Percentiles rank a stretch among this genome's conserved stretches.
phyloP scores from a whole-genome alignment of 1,140 invertebrate species.

The Melanaphis sacchari region DNA sequence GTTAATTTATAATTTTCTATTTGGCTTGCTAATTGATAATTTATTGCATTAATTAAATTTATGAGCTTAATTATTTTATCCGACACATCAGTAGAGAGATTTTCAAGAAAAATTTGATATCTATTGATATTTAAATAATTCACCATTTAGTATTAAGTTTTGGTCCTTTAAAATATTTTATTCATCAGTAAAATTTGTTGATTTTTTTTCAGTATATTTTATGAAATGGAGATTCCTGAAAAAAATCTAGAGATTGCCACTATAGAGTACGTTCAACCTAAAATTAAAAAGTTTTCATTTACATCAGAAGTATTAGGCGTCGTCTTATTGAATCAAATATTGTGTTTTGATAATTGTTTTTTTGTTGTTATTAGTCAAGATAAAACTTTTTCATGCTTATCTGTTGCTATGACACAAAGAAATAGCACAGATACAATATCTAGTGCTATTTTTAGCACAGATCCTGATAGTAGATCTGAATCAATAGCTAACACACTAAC shows the following conservation, averaged over 20 bases:
- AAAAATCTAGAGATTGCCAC: not conserved
- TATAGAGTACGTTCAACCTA: constrained; percentile 37
- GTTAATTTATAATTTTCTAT: no score
- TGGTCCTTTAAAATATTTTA: not conserved
- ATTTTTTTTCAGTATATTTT: not conserved
- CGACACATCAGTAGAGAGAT: not conserved
- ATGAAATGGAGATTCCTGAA: not conserved
- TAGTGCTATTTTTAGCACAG: constrained; percentile 47
- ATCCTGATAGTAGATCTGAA: constrained; percentile 39
- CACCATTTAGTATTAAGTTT: not conserved
- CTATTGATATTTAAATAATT: not conserved
- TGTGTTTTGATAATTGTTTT: constrained; percentile 47
- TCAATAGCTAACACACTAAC: constrained; percentile 29
- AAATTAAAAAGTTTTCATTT: constrained; percentile 36
- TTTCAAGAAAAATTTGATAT: not conserved
- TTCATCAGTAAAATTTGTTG: not conserved
- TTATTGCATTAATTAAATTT: not conserved
- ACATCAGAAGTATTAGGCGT: constrained; percentile 39
- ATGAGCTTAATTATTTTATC: no score
- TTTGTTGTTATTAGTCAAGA: constrained; percentile 31
- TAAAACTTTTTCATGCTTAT: constrained; percentile 28
- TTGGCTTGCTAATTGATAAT: not conserved
- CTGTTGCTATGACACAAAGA: constrained; percentile 49
- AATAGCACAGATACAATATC: constrained; percentile 10
- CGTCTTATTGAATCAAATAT: constrained; percentile 5